Evolutionary conservation across 2,113 vertebrate species (phyloP), one percentile per base, ranked within the genome.

Genomic region (Rhinoderma darwinii): DNA sequence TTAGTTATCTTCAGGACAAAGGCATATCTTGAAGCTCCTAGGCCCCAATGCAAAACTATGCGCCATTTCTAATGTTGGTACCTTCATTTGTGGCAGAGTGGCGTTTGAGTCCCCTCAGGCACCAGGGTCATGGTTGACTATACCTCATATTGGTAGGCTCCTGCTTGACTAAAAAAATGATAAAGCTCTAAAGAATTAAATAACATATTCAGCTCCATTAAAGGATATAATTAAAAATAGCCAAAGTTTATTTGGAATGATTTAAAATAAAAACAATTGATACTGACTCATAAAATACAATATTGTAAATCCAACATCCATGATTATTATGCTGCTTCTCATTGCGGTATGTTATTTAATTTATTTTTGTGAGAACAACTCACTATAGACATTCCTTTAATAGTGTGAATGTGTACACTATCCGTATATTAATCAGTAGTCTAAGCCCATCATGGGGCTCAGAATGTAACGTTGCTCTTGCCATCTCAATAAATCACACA

Each of bases 401-500:
- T 41, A 17, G 32, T 39, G 35, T 72, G 4, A 72, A 39, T 10
- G 25, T 41, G 41, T 5, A 35, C 63, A 39, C 1, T 35, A 35
- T 35, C 44, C 27, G 32, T 50, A 77, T 77, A 50, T 77, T 50
- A 32, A 77, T 77, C 17, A 50, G 44, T 43, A 81, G 56, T 68
- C 41, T 68, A 61, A 70, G 94, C 94, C 96, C 94, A 95, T 95
- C 94, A 92, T 93, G 94, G 94, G 94, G 92, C 90, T 86, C 63
- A 90, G 90, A 93, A 93, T 95, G 92, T 93, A 95, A 95, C 90
- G 93, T 94, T 93, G 93, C 94, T 94, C 93, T 94, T 92, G 93
- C 93, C 93, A 91, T 93, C 94, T 94, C 93, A 94, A 94, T 96
- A 94, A 95, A 95, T 95, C 95, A 94, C 92, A 94, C 95, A 95